Base-by-base conservation (phyloP, 1,140 invertebrate species). In the Brevipalpus yothersi region DNA sequence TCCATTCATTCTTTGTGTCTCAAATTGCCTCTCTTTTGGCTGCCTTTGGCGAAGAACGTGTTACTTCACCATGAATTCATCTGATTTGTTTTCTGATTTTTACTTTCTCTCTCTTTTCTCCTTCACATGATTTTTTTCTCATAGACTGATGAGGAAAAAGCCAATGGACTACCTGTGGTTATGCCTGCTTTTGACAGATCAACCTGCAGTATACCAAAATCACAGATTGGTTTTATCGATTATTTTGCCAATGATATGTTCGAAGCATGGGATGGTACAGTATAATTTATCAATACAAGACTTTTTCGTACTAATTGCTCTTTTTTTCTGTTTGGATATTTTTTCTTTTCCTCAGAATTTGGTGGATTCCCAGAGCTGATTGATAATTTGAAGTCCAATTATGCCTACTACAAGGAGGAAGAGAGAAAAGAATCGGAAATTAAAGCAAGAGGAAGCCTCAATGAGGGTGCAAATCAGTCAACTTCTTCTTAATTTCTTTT, bases 191-290 rank as follows among this genome's bases (percentile, higher is more conserved):
- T 95, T 71, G 90, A 94, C 66, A 78, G 89, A 67, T 76, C 78
- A 53, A 83, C 85, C 10, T 94, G 89, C 72, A 93, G 87, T 62
- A 89, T 96, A 70, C 87, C 91, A 58, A 88, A 92, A 74, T 89
- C 87, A 53, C 91, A 96, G 75, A 90, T 89, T 63, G 87, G 88
- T 53, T 96, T 96, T 73, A 84, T 93, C 58, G 91, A 96, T 73
- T 91, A 83, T 71, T 95, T 96, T 67, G 88, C 94, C 64, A 86
- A 83, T 63, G 86, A 92, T 69, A 94, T 96, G 90, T 90, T 93
- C 75, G 87, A 92, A 67, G 84, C 87, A 31, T 95, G 88, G 88
- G 83, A 92, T 71, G 82, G 90, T 94, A 71, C 78, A 79, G 55
- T 13, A 41, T 55, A 43, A 58, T 45, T 58, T 57, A 19, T 43